Evolutionary conservation across 2,888 invertebrate species (phyloP), one percentile per base, ranked within the genome.

Genomic region (Acrocera orbiculus): DNA sequence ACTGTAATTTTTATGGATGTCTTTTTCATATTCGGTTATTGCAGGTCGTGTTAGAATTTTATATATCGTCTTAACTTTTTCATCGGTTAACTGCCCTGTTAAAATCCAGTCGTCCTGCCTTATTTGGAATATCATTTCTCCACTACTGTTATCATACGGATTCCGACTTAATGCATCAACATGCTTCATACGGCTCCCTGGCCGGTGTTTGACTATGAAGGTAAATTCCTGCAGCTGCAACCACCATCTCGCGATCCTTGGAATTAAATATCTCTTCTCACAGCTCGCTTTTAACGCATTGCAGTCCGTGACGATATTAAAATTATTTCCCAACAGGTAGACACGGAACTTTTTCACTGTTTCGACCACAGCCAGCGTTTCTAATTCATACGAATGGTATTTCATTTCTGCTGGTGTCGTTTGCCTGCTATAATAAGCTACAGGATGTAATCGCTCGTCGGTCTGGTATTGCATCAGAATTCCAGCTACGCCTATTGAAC

Each of bases 191-290:
- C 15, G 5, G 4, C 4, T 13, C 5, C 37, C 33, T 4, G 23
- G 3, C 11, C 30, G 16, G 27, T 34, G 16, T 4, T 22, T n/a
- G 2, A 37, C 19, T 2, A 14, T 16, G 22, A 34, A 37, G 17
- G 20, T n/a, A 13, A 37, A 37, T 4, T 27, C 24, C 15, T 36
- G 36, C 4, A 36, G n/a, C 9, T 9, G 10, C 11, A 32, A 23
- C 32, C 29, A 32, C 32, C 36, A 36, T 8, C 36, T 11, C n/a
- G 27, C 23, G 3, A 36, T 27, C 26, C 34, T 20, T 2, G 37
- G 34, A n/a, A 42, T 36, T 10, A 46, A 22, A 27, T 47, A 46
- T 19, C 37, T 27, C 38, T 48, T 46, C 10, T 37, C 30, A 9
- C 38, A 14, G 10, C 47, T 36, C 4, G 39, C 40, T 20, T 25